These are phyloP conservation scores for Tachycineta bicolor DNA, from an alignment of 2,113 vertebrate genomes.

Conservation along the genomic window DNA sequence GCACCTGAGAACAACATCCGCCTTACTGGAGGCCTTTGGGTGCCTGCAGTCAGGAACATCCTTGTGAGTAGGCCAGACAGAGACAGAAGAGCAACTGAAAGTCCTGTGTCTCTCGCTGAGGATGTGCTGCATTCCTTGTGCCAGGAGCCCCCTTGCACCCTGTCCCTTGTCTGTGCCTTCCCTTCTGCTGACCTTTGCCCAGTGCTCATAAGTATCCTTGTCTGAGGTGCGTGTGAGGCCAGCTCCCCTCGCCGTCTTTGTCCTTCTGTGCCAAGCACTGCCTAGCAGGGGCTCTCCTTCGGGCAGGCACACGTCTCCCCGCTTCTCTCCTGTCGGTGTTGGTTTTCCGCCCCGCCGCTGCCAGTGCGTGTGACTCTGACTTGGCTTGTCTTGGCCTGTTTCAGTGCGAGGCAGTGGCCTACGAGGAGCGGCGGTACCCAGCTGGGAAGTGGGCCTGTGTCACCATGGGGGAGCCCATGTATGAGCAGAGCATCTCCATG, in stretches of 20 bases:
- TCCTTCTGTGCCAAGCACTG: background rate
- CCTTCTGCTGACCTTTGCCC: background rate
- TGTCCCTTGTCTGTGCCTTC: background rate
- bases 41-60: conserved; percentile 5
- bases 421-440: conserved; percentile 82
- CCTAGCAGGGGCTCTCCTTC: background rate
- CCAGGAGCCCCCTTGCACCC: background rate
- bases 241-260: background rate
- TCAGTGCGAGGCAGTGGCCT: conserved; percentile 78
- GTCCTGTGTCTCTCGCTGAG: background rate
- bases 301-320: background rate
- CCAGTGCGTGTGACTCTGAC: background rate
- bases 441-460: conserved; percentile 84
- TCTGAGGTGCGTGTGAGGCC: background rate
- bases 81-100: background rate
- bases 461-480: conserved; percentile 75
- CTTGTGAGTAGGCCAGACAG: background rate
- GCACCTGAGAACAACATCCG: background rate
- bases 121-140: conserved; percentile 12
- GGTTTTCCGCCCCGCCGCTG: background rate
- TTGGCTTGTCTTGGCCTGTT: conserved; percentile 52
- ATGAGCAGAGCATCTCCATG: conserved; percentile 88
- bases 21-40: background rate
- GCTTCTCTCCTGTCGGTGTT: background rate
- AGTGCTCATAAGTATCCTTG: background rate